Base-by-base conservation (phyloP, 30 jellyfish, hydroid and myxozoan species). In the Turritopsis rubra region DNA sequence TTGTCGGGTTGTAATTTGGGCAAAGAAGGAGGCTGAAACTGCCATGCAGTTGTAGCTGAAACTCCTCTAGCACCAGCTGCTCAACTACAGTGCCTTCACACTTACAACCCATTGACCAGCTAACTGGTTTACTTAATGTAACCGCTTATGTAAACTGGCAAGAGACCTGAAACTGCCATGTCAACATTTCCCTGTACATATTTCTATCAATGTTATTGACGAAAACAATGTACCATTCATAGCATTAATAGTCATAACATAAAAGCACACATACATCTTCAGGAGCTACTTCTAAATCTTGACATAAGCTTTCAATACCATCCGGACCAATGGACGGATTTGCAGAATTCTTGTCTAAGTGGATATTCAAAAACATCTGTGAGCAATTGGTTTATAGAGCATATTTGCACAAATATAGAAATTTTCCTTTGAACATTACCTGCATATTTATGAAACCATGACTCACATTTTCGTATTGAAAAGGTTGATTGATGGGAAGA, bases 261-360 rank as follows among this genome's bases (percentile, higher is more conserved):
- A n/a, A n/a, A n/a, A n/a, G n/a, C n/a, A n/a, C 19, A 68, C 77
- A 9, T 68, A 68, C 77, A 68, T 68, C 77, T 68, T 68, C 77
- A 7, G 77, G 77, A n/a, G 28, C 77, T 27, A 68, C 77, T n/a
- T 27, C 77, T 27, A 68, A 68, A 19, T 68, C 77, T 7, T 68
- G 9, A 68, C 77, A 68, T n/a, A 68, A 68, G 30, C 0, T 68
- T 68, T 68, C 77, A 68, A 68, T 22, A 23, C 77, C 77, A 19
- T 23, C 28, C 8, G 77, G 77, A 68, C 77, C 77, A 68, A 68
- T 68, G 9, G 19, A n/a, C 9, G 77, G 77, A 22, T 1, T 68
- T 23, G 77, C 30, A 7, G 77, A 68, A 27, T 27, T 68, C 30
- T 68, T 68, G 21, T 68, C 77, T 68, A 27, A 68, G 30, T 7